phyloP scores from a whole-genome alignment of 2,888 invertebrate genomes.

The Pristionchus maxplancki region DNA sequence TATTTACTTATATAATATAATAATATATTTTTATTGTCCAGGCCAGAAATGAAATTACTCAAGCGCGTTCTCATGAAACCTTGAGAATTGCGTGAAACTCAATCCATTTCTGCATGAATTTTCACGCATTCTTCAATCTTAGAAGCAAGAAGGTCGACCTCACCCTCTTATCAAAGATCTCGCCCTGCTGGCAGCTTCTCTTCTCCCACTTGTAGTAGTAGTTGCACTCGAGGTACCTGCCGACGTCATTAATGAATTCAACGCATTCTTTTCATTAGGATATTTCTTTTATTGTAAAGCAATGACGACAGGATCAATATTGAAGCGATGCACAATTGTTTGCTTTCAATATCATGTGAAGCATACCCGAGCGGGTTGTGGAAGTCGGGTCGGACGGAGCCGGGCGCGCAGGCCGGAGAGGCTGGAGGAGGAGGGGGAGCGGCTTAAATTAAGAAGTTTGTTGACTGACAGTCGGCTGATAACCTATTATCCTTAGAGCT shows the following conservation, averaged over 20 bases:
- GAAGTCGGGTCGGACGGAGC: constrained; percentile 39
- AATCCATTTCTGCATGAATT: no score
- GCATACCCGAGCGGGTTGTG: constrained; percentile 6
- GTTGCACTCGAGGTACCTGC: constrained; percentile 35
- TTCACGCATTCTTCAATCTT: no score
- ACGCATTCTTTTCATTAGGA: neutral
- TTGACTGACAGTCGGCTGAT: no score
- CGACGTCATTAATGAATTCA: neutral
- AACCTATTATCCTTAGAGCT: no score
- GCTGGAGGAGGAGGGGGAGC: neutral
- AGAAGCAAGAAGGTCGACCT: no score
- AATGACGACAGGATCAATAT: neutral
- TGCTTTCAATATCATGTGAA: neutral
- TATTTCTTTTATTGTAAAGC: neutral
- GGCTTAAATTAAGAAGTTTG: no score
- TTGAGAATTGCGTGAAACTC: no score
- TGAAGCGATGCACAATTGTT: neutral
- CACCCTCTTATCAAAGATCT: constrained; percentile 44
- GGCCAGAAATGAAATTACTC: no score
- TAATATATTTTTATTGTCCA: no score
- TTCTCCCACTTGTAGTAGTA: constrained; percentile 37
- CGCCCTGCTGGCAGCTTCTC: constrained; percentile 1
- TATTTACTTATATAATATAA: no score
- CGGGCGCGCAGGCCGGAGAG: neutral
- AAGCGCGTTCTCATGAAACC: no score